These are phyloP conservation scores for Carassius auratus DNA, from an alignment of 2,113 vertebrate species.

Conservation along the genomic window DNA sequence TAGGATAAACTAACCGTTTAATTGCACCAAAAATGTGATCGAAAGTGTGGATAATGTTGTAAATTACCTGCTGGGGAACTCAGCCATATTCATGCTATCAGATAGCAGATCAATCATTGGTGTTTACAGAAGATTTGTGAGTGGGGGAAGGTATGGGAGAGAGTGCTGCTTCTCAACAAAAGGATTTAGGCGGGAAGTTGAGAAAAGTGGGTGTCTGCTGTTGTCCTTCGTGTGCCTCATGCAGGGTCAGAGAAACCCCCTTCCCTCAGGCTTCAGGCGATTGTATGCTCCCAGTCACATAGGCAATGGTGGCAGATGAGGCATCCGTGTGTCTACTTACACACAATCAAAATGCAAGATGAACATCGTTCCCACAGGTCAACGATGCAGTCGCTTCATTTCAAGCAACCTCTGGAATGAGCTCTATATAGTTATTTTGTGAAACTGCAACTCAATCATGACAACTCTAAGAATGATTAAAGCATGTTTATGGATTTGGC, in stretches of 20 bases:
- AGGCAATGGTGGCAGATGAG: constrained; percentile 23
- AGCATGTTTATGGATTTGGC: not conserved
- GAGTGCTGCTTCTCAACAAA: constrained; percentile 42
- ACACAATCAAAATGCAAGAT: not conserved
- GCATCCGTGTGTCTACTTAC: not conserved
- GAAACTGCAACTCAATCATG: not conserved
- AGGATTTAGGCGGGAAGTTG: not conserved
- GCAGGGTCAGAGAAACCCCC: constrained; percentile 1
- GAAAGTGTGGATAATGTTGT: not conserved
- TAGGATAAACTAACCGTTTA: not conserved
- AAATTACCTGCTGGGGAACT: not conserved
- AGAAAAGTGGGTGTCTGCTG: constrained; percentile 20
- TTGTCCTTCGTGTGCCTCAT: constrained; percentile 1
- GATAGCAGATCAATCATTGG: not conserved
- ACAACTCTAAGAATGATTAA: not conserved
- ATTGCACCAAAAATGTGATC: not conserved
- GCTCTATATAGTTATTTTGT: not conserved
- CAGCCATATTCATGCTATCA: not conserved
- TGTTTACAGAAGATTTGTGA: not conserved
- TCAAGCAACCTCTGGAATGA: not conserved
- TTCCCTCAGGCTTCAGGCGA: not conserved
- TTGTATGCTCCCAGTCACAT: constrained; percentile 29
- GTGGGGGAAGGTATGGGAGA: not conserved
- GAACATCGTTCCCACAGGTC: not conserved
- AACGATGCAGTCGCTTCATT: not conserved